A percentile compares a stretch with the other conserved stretches of the same genome.
Conservation (phyloP, 2,888 invertebrate genomes). For the Eucera pruinosa region DNA sequence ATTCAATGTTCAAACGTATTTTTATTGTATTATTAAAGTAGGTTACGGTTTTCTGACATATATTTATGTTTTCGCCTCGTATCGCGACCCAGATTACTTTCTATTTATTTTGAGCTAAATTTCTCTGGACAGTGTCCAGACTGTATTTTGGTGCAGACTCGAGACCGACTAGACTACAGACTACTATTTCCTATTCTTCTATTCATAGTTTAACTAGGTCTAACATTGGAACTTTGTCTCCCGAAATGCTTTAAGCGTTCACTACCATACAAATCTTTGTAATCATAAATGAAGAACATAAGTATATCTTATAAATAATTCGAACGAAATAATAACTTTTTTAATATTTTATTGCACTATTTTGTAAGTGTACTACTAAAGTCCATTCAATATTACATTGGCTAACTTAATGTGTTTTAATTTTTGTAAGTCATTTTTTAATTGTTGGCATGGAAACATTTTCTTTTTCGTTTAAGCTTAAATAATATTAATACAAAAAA, state of each 20-base stretch:
- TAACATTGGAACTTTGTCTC: constrained; percentile 48
- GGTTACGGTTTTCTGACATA: neutral
- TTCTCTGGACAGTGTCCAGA: constrained; percentile 55
- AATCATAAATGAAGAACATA: neutral
- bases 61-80: constrained; percentile 9
- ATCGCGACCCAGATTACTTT: constrained; percentile 30
- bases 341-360: too few species aligned
- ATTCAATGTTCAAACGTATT: too few species aligned
- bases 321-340: too few species aligned
- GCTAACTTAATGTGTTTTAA: too few species aligned
- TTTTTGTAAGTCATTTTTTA: too few species aligned
- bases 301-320: too few species aligned
- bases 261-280: neutral
- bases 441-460: too few species aligned
- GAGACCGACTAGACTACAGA: constrained; percentile 70
- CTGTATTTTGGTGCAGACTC: constrained; percentile 65
- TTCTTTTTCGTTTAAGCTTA: too few species aligned
- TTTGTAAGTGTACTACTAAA: too few species aligned
- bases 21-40: too few species aligned
- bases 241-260: constrained; percentile 1
- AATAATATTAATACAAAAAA: too few species aligned
- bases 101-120: constrained; percentile 39
- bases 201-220: constrained; percentile 70
- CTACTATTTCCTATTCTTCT: constrained; percentile 70
- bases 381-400: too few species aligned